These are phyloP conservation scores for Chironomus tentans DNA, from an alignment of 2,888 invertebrate genomes.

Conservation along the genomic window DNA sequence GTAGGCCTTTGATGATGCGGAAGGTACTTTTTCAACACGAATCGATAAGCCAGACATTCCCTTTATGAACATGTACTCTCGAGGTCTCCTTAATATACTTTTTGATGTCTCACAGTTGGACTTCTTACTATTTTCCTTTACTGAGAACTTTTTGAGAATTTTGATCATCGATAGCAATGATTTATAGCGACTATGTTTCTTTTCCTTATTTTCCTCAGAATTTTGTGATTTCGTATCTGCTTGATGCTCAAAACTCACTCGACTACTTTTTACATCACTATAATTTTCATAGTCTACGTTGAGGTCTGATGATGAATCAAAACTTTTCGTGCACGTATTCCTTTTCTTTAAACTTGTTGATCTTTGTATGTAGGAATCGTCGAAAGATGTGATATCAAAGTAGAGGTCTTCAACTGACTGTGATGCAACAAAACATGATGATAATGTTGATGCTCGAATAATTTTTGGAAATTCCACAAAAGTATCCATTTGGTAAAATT, in stretches of 20 bases:
- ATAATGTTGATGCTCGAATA: not conserved
- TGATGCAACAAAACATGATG: not conserved
- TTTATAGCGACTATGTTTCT: constrained; percentile 44
- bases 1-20: not conserved
- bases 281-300: not conserved
- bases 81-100: constrained; percentile 66
- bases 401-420: not conserved
- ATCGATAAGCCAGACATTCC: constrained; percentile 75
- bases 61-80: constrained; percentile 69
- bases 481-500: not conserved
- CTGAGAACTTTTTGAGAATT: constrained; percentile 5
- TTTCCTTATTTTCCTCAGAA: constrained; percentile 33
- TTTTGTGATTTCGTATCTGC: constrained; percentile 30
- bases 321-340: not conserved
- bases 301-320: not conserved
- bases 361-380: constrained; percentile 29
- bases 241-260: constrained; percentile 30
- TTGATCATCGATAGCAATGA: constrained; percentile 34
- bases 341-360: constrained; percentile 32
- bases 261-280: not conserved
- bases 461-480: not conserved
- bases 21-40: not conserved
- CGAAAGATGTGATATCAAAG: not conserved
- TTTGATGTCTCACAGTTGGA: constrained; percentile 48
- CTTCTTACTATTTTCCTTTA: constrained; percentile 31